phyloP scores from a whole-genome alignment of 1,140 invertebrate genomes.

The Melanaphis sacchari region DNA sequence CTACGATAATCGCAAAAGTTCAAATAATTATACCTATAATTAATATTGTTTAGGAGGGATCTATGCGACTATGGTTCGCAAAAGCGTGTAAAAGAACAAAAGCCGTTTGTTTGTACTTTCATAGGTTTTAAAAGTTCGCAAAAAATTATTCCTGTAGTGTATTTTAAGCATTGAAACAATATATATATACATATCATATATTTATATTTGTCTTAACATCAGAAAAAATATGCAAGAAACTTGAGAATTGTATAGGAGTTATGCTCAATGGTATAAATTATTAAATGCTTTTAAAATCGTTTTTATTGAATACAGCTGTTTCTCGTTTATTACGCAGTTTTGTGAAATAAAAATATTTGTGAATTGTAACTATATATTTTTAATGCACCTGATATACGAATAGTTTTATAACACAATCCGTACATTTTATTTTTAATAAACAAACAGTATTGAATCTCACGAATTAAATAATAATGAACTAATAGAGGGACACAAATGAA shows the following conservation, averaged over 20 bases:
- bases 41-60: slow-evolving; percentile 25
- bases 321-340: neutral
- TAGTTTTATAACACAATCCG: neutral
- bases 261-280: neutral
- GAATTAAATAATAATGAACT: neutral
- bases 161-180: neutral
- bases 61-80: neutral
- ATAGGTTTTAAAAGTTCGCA: neutral
- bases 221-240: neutral
- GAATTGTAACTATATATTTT: neutral
- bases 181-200: no score
- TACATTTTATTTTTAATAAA: neutral
- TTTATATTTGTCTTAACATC: neutral
- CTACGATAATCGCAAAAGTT: slow-evolving; percentile 27
- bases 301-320: neutral
- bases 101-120: neutral
- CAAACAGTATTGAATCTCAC: neutral
- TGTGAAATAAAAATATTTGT: neutral
- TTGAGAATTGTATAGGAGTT: neutral
- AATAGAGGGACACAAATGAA: neutral
- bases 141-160: slow-evolving; percentile 10
- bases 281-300: neutral
- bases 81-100: slow-evolving; percentile 18
- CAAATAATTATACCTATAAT: slow-evolving; percentile 30
- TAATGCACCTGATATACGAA: neutral